These are phyloP conservation scores for Machimus atricapillus DNA, from an alignment of 2,888 invertebrate species.

Conservation along the genomic window DNA sequence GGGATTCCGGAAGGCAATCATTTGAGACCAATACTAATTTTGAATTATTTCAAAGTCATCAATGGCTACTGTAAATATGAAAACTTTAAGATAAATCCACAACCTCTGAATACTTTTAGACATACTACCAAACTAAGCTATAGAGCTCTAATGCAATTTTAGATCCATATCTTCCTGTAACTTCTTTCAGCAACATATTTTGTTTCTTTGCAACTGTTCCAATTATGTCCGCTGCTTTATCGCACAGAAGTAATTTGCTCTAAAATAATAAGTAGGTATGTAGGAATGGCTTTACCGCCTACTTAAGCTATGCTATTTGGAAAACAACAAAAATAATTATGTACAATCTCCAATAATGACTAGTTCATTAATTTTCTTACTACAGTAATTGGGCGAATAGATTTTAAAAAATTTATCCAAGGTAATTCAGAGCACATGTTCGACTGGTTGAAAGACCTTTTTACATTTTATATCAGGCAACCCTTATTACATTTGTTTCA, in stretches of 20 bases:
- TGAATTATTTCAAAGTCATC: background rate
- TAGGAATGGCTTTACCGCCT: background rate
- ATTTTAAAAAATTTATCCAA: background rate
- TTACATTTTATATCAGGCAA: background rate
- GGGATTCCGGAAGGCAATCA: background rate
- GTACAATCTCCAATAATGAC: background rate
- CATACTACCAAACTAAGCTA: too few relatives aligned
- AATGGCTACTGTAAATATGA: too few relatives aligned
- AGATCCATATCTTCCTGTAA: background rate
- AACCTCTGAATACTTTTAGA: too few relatives aligned
- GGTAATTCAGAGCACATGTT: background rate
- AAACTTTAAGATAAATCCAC: too few relatives aligned
- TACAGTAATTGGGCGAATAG: background rate
- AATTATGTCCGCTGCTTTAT: background rate
- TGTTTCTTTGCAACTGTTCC: background rate
- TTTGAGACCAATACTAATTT: background rate
- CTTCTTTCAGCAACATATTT: too few relatives aligned
- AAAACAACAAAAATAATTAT: background rate
- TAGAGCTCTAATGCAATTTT: background rate
- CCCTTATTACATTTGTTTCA: background rate
- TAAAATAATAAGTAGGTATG: background rate
- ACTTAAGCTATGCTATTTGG: background rate
- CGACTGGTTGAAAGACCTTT: background rate
- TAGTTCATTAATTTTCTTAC: background rate
- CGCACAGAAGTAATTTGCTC: background rate